Base-by-base conservation (phyloP, 2,888 invertebrate genomes). In the Stenodema calcarata region DNA sequence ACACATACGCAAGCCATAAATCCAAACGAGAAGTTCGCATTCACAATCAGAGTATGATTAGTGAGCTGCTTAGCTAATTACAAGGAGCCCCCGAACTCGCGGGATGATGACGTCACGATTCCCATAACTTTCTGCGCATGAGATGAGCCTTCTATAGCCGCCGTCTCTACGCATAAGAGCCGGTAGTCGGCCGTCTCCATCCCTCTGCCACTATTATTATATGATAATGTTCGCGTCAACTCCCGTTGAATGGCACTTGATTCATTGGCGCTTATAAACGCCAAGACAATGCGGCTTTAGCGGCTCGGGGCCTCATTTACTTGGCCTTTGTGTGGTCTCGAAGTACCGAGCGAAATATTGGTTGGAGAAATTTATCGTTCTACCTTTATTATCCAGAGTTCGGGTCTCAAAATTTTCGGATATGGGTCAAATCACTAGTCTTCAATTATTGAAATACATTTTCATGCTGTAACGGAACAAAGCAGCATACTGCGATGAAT, bases 241-340 rank as follows among this genome's bases (percentile, higher is more conserved):
- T 62, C 35, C n/a, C 73, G 35, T 73, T 73, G 73, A 73, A 73
- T 73, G 73, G 73, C 73, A 73, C 73, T 73, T 73, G 73, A 73
- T 73, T 73, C 73, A 73, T 73, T 16, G 73, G n/a, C 73, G 73
- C 73, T 73, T 73, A 73, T 73, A 73, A 73, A 35, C 73, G 41
- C 35, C n/a, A 30, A 73, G 35, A 73, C 73, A 73, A 73, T 73
- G 73, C n/a, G 73, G 41, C 73, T 30, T 35, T 41, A 28, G 30
- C 41, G 73, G 35, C 73, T 73, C 16, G 41, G 16, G 18, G 41
- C 70, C 73, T 73, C 73, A 73, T 73, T 73, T 73, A 73, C 73
- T 73, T 73, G 30, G n/a, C 35, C 73, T 41, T 73, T 73, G 30
- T 73, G 16, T 9, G 35, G 18, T 18, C 23, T 62, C 62, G 9